These are phyloP conservation scores for Caenorhabditis latens DNA, from an alignment of 1,140 invertebrate species.

Conservation along the genomic window DNA sequence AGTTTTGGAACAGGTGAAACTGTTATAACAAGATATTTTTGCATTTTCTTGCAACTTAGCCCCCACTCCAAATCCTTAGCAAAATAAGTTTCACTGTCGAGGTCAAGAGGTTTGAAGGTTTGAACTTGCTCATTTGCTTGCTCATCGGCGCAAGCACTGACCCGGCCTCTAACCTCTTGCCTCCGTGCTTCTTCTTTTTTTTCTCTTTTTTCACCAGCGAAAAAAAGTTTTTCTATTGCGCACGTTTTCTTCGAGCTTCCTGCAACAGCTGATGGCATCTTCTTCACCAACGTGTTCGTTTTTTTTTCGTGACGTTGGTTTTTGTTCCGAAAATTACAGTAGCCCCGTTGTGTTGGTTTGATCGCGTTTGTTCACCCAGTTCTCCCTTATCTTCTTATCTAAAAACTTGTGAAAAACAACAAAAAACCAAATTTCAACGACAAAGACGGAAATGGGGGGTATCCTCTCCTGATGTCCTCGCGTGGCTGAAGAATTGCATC, in stretches of 20 bases:
- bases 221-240: slow-evolving; percentile 1
- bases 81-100: background rate
- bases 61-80: background rate
- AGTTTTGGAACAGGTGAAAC: too few species aligned
- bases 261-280: slow-evolving; percentile 12
- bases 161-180: slow-evolving; percentile 1
- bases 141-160: background rate
- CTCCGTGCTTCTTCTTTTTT: slow-evolving; percentile 26
- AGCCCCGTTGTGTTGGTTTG: background rate
- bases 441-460: background rate
- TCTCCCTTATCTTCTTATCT: slow-evolving; percentile 2
- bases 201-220: background rate
- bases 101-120: slow-evolving; percentile 47
- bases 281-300: background rate
- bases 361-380: slow-evolving; percentile 7
- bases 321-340: slow-evolving; percentile 37
- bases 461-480: slow-evolving; percentile 24
- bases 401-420: slow-evolving; percentile 40
- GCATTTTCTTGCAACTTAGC: background rate
- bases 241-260: slow-evolving; percentile 26
- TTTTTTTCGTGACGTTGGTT: background rate
- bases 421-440: background rate
- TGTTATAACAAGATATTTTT: too few species aligned
- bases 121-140: slow-evolving; percentile 47
- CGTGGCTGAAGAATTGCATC: slow-evolving; percentile 34